phyloP scores from a whole-genome alignment of 2,888 invertebrate species.

The Cepaea hortensis region DNA sequence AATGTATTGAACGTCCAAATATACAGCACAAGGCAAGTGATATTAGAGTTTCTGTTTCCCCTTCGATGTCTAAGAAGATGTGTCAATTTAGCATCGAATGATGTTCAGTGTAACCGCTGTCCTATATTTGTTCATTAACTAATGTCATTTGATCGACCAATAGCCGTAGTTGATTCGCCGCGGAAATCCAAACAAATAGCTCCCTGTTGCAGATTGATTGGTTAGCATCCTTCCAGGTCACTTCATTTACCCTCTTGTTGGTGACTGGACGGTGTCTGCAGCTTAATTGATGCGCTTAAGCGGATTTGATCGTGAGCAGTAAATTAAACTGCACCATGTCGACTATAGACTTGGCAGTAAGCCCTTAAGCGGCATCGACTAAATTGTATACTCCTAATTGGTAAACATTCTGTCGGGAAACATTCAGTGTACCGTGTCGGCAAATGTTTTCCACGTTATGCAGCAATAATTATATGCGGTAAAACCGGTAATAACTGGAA shows the following conservation, averaged over 20 bases:
- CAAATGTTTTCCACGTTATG: neutral
- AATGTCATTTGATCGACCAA: slow-evolving; percentile 13
- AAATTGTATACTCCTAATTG: neutral
- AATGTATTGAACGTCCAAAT: neutral
- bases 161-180: neutral
- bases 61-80: neutral
- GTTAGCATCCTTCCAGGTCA: slow-evolving; percentile 8
- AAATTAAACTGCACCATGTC: slow-evolving; percentile 1
- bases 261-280: neutral
- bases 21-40: neutral
- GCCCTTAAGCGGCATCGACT: neutral
- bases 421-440: neutral
- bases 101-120: neutral
- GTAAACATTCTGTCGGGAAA: neutral
- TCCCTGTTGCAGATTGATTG: slow-evolving; percentile 11
- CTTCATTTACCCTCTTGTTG: slow-evolving; percentile 23
- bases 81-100: neutral
- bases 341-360: slow-evolving; percentile 8
- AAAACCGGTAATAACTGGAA: neutral
- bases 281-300: slow-evolving; percentile 21
- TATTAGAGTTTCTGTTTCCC: neutral
- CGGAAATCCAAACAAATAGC: slow-evolving; percentile 12
- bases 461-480: neutral
- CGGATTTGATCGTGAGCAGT: neutral
- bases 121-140: slow-evolving; percentile 16